Base-by-base conservation (phyloP, 1,140 invertebrate species). In the Bombus cullumanus region DNA sequence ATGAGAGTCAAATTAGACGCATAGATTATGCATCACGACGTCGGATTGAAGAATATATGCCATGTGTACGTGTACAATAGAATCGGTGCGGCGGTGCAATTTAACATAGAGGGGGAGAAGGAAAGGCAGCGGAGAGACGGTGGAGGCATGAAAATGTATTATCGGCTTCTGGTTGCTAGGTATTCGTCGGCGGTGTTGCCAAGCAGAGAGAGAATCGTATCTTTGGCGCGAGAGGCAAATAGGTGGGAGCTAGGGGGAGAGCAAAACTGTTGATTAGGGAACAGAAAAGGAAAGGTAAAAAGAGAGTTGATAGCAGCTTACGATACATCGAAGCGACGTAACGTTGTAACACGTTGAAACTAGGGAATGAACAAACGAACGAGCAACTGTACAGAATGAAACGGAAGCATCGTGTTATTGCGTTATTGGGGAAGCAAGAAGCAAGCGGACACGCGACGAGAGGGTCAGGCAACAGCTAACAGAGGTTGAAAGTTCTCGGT, bases 161-260 rank as follows among this genome's bases (percentile, higher is more conserved):
- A 91, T 88, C 83, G 79, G 90, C 31, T 86, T 86, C 82, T 62
- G 88, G 84, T 91, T 91, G 88, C 79, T 88, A 90, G 81, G 83
- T 82, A 83, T 76, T 79, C 87, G 39, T 72, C 85, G n/a, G 72
- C 90, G 85, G 87, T 84, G 91, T 89, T 91, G 91, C 88, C 86
- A 89, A 75, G 87, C 87, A 76, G 59, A 76, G 71, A 82, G 59
- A 76, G 74, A 82, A 86, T 59, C 71, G 84, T 83, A 83, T 81
- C 76, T 77, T 85, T 86, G 76, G 72, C 62, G 80, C 62, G 75
- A 37, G 71, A 37, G 71, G 31, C 34, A 72, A 81, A 80, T 39
- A 28, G 69, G 41, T 34, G 37, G 59, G 39, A 6, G 66, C 13
- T 47, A 62, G 18, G 39, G 76, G 39, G 34, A 66, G 41, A 57